Base-by-base conservation (phyloP, 2,888 invertebrate genomes). In the Amphiduros pacificus region DNA sequence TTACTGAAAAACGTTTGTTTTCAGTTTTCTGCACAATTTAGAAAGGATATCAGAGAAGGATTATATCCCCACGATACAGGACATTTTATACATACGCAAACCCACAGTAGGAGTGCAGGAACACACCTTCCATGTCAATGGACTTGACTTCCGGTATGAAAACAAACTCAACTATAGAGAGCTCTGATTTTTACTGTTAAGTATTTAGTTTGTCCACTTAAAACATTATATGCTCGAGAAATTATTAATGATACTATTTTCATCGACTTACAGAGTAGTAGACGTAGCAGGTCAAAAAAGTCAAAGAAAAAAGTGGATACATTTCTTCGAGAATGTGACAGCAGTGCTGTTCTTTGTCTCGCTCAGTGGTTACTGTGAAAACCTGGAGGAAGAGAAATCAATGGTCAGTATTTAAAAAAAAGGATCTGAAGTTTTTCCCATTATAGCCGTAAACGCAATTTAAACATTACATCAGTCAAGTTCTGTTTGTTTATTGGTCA, bases 241-340 rank as follows among this genome's bases (percentile, higher is more conserved):
- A n/a, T n/a, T n/a, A n/a, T n/a, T n/a, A n/a, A n/a, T n/a, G n/a
- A n/a, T n/a, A n/a, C n/a, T n/a, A n/a, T n/a, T 44, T 22, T 9
- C 22, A 44, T 44, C n/a, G n/a, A 17, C 26, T 29, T 36, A 3
- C 63, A 77, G 76, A 55, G 74, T 76, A 2, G 76, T 77, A 40
- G 77, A 77, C 55, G 74, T 77, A 11, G 76, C 76, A 6, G 76
- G 76, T 9, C 75, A 77, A 66, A 74, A 74, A 52, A 71, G 66
- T 54, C 72, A 73, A 40, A 48, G 76, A 22, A 77, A 79, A 62
- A 78, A 78, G 63, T 79, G 78, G 78, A 77, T 78, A 22, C 77
- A 77, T 56, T 71, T 78, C 60, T 79, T 79, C 58, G 78, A 78
- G 36, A 73, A 71, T 4, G 75, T 77, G 9, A 74, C 74, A 0